These are phyloP conservation scores for Teinopalpus imperialis DNA, from an alignment of 2,888 invertebrate genomes.

Conservation along the genomic window DNA sequence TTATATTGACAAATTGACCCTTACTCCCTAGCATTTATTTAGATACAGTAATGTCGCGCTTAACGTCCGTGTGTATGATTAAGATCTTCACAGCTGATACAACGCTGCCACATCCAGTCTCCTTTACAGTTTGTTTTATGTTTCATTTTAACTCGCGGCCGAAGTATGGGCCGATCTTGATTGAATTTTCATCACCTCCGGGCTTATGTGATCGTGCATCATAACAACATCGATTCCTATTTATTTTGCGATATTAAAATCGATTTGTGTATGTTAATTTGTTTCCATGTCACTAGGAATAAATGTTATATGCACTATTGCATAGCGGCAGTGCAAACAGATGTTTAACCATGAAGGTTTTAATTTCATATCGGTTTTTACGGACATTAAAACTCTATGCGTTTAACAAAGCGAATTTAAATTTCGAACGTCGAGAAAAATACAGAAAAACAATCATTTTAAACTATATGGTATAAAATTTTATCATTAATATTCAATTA, in stretches of 20 bases:
- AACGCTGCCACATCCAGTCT: slow-evolving; percentile 48
- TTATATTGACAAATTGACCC: slow-evolving; percentile 1
- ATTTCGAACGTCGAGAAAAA: no score
- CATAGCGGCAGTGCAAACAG: no score
- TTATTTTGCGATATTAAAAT: slow-evolving; percentile 27
- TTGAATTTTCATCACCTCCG: slow-evolving; percentile 64
- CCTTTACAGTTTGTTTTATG: slow-evolving; percentile 64
- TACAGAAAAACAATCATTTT: no score
- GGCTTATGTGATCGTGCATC: slow-evolving; percentile 44
- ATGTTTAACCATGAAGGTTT: no score
- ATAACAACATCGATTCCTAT: slow-evolving; percentile 40
- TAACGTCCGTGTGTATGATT: slow-evolving; percentile 40
- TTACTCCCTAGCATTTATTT: no score
- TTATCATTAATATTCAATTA: no score
- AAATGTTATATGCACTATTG: no score
- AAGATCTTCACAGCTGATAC: slow-evolving; percentile 63
- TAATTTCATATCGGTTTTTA: no score
- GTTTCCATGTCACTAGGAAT: neutral
- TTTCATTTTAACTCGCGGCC: slow-evolving; percentile 58
- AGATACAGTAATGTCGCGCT: no score
- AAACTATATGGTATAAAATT: no score
- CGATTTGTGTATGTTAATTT: slow-evolving; percentile 7
- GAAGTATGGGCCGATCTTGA: slow-evolving; percentile 63
- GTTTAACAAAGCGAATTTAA: no score
- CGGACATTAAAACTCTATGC: no score